Conservation (phyloP, 2,113 vertebrate species). For the Lasiurus borealis region DNA sequence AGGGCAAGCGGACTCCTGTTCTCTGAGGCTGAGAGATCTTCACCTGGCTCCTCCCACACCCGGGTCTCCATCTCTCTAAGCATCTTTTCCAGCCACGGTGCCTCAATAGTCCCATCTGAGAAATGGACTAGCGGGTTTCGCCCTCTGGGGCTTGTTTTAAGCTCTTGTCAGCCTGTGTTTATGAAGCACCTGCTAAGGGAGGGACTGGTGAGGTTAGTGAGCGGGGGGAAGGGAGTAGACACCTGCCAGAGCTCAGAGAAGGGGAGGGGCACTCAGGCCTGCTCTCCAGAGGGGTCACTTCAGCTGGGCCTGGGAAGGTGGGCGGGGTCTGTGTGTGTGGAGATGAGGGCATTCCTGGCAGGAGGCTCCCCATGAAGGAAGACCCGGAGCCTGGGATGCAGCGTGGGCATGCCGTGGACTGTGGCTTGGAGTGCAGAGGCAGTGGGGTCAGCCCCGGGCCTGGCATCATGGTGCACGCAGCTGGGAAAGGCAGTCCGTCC, state of each 20-base stretch:
- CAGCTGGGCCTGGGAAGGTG: background rate
- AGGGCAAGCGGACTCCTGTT: background rate
- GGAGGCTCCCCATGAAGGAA: background rate
- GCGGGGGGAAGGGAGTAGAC: background rate
- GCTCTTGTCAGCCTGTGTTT: background rate
- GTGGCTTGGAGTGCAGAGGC: background rate
- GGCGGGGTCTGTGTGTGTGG: background rate
- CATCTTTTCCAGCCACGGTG: rapidly evolving
- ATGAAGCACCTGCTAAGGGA: background rate
- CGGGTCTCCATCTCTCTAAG: background rate
- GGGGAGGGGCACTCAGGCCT: background rate
- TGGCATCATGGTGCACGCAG: background rate
- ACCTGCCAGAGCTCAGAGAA: background rate
- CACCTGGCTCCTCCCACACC: background rate
- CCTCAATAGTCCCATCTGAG: background rate
- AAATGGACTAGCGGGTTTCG: background rate
- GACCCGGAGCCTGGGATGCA: background rate
- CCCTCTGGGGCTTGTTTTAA: background rate
- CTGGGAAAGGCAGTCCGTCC: rapidly evolving
- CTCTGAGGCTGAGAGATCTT: background rate
- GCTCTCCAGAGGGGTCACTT: background rate
- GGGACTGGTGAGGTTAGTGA: background rate
- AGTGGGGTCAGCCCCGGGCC: background rate
- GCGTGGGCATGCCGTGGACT: too few relatives aligned
- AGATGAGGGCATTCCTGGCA: background rate